These are phyloP conservation scores for Poecilia velifera DNA, from an alignment of 2,797 vertebrate genomes.

Conservation along the genomic window DNA sequence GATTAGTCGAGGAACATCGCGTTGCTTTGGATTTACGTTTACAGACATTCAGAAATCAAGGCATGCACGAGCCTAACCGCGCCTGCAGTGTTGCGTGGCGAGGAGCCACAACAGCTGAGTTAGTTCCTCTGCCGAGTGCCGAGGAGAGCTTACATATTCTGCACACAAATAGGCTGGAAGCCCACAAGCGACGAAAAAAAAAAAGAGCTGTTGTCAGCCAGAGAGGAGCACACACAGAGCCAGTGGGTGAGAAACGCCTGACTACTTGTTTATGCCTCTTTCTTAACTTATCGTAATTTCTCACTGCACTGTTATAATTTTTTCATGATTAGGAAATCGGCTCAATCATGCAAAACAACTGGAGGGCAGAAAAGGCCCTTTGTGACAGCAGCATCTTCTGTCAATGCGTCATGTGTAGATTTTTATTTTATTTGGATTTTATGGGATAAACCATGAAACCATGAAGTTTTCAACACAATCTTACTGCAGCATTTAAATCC, in stretches of 20 bases:
- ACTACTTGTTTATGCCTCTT: not conserved
- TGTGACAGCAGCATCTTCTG: not conserved
- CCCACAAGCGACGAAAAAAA: constrained; percentile 18
- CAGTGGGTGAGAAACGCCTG: not conserved
- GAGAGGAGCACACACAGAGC: not conserved
- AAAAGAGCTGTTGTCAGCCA: constrained; percentile 9
- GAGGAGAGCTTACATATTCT: constrained; percentile 33
- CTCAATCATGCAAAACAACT: not conserved
- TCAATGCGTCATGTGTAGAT: not conserved
- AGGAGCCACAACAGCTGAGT: constrained; percentile 33
- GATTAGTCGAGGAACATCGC: constrained; percentile 43
- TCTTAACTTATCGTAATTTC: not conserved
- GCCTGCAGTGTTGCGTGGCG: constrained; percentile 55
- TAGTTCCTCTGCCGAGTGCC: constrained; percentile 36
- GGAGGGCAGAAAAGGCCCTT: not conserved
- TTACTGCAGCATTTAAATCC: not conserved
- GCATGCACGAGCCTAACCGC: constrained; percentile 16
- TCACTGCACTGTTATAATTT: not conserved
- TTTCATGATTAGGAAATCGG: not conserved
- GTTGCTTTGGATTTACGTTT: constrained; percentile 33
- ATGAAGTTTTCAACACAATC: not conserved
- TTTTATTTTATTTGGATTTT: not conserved
- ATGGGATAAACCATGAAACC: not conserved
- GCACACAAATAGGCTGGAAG: constrained; percentile 19
- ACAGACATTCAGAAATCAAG: constrained; percentile 44